A percentile compares a stretch with the other conserved stretches of the same genome.
Evolutionary conservation across 2,113 vertebrate species (phyloP).

Genomic region (Chlorocebus sabaeus): DNA sequence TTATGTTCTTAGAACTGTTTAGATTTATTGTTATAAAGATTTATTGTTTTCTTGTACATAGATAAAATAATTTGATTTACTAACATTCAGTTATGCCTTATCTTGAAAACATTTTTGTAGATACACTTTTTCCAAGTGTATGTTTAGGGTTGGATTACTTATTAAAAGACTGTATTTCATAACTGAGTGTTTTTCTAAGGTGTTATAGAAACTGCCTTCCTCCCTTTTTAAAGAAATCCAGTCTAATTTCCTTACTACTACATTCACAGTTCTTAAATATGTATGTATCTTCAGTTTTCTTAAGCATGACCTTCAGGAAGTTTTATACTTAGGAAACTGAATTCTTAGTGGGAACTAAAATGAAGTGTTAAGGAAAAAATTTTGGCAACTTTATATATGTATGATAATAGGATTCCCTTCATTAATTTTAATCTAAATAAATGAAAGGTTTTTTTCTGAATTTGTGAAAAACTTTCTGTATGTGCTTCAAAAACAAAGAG

Average conservation of each 20-base stretch:
- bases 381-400: not conserved
- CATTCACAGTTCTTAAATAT: not conserved
- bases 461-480: constrained; percentile 58
- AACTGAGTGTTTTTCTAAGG: not conserved
- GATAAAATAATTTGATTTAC: constrained; percentile 30
- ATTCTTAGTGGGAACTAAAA: not conserved
- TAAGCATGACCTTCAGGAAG: not conserved
- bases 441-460: constrained; percentile 34
- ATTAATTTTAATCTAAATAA: not conserved
- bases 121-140: not conserved
- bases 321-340: not conserved
- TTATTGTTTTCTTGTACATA: constrained; percentile 11
- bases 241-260: not conserved
- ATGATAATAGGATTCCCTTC: not conserved
- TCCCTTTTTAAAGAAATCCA: constrained; percentile 26
- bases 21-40: not conserved
- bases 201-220: not conserved
- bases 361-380: not conserved
- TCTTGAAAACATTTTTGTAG: constrained; percentile 1
- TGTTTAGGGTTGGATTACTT: not conserved
- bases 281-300: not conserved
- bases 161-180: not conserved
- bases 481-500: not conserved
- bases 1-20: not conserved
- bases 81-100: not conserved